phyloP scores from a whole-genome alignment of 2,888 invertebrate species.

The Cacoxenus indagator region DNA sequence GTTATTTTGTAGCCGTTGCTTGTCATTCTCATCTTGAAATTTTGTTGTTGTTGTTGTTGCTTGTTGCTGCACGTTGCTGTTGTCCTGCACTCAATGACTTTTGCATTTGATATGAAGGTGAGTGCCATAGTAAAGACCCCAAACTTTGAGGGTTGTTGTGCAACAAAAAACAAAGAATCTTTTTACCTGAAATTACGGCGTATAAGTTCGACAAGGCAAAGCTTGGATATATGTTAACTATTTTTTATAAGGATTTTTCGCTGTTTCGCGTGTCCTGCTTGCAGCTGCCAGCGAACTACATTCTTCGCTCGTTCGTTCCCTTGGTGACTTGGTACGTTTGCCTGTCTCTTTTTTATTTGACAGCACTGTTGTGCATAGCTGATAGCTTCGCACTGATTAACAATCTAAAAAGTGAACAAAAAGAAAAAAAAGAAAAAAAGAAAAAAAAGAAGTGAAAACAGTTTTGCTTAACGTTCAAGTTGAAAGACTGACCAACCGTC shows the following conservation, averaged over 20 bases:
- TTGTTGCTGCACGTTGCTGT: slow-evolving; percentile 12
- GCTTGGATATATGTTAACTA: slow-evolving; percentile 11
- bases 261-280: slow-evolving; percentile 29
- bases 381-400: slow-evolving; percentile 66
- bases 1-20: slow-evolving; percentile 50
- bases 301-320: slow-evolving; percentile 28
- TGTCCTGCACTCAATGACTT: slow-evolving; percentile 60
- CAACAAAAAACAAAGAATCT: slow-evolving; percentile 16
- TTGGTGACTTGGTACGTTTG: slow-evolving; percentile 34
- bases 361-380: slow-evolving; percentile 58
- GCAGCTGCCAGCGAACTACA: background rate
- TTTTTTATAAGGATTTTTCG: background rate
- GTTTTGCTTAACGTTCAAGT: background rate
- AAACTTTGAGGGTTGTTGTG: background rate
- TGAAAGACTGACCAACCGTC: background rate
- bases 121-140: slow-evolving; percentile 22
- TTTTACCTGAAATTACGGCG: slow-evolving; percentile 19
- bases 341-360: slow-evolving; percentile 53
- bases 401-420: slow-evolving; percentile 43
- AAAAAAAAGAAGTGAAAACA: background rate
- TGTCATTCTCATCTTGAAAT: slow-evolving; percentile 17
- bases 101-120: slow-evolving; percentile 60
- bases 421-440: slow-evolving; percentile 10
- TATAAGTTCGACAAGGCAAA: background rate
- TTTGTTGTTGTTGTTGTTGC: slow-evolving; percentile 13